Conservation (phyloP, 2,888 invertebrate species). For the Erebia aethiops region DNA sequence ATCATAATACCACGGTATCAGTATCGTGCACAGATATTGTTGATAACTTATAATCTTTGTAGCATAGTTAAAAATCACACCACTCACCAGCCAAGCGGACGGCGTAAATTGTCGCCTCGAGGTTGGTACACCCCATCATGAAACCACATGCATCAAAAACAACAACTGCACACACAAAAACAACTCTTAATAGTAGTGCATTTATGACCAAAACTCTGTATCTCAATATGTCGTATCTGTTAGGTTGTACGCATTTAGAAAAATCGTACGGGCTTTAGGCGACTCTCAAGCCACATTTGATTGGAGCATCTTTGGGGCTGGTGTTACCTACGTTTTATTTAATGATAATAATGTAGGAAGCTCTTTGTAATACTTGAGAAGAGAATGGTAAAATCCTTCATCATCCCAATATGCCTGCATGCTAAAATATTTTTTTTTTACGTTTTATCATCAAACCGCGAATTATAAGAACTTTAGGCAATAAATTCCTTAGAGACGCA, state of each 20-base stretch:
- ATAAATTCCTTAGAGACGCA: too few species aligned
- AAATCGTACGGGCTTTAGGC: conserved; percentile 46
- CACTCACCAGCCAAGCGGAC: conserved; percentile 61
- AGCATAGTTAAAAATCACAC: conserved; percentile 76
- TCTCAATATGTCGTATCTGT: background rate
- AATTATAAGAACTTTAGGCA: too few species aligned
- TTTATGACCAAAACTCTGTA: conserved; percentile 12
- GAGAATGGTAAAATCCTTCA: background rate
- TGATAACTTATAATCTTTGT: conserved; percentile 75
- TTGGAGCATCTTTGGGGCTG: conserved; percentile 33
- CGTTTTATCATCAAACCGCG: too few species aligned
- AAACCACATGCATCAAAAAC: conserved; percentile 42
- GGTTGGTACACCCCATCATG: conserved; percentile 47
- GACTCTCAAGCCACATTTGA: conserved; percentile 37
- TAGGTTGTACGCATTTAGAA: conserved; percentile 55
- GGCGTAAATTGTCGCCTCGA: conserved; percentile 76
- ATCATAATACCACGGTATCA: conserved; percentile 35
- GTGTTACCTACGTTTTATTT: conserved; percentile 32
- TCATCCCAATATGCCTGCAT: background rate
- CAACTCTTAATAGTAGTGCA: background rate
- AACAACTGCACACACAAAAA: conserved; percentile 15
- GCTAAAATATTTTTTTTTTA: too few species aligned
- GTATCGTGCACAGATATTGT: conserved; percentile 61
- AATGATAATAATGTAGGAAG: conserved; percentile 26
- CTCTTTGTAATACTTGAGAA: background rate